These are phyloP conservation scores for Ditylenchus dipsaci DNA, from an alignment of 1,140 invertebrate species.

Conservation along the genomic window DNA sequence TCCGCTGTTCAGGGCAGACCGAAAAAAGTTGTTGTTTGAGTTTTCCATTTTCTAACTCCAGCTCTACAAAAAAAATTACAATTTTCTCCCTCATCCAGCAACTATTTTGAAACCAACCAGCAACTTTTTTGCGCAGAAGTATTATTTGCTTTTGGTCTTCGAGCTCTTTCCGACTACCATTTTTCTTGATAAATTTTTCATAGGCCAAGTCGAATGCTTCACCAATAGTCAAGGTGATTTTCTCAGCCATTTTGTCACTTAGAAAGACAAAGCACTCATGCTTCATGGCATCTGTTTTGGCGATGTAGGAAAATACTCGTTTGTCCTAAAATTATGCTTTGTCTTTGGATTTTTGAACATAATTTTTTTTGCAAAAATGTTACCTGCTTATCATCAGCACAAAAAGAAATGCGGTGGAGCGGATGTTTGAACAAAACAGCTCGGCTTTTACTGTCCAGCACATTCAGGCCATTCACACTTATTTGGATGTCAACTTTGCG, in stretches of 20 bases:
- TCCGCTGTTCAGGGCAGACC: not conserved
- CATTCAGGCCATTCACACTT: slow-evolving; percentile 37
- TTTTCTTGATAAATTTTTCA: slow-evolving; percentile 47
- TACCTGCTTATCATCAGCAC: slow-evolving; percentile 52
- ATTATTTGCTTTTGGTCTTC: slow-evolving; percentile 38
- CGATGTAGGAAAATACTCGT: slow-evolving; percentile 52
- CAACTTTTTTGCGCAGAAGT: slow-evolving; percentile 44
- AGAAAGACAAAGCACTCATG: slow-evolving; percentile 51
- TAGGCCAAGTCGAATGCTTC: slow-evolving; percentile 53
- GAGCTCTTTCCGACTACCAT: slow-evolving; percentile 16
- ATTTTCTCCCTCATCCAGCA: too few relatives aligned
- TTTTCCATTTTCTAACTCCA: slow-evolving; percentile 41
- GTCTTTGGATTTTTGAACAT: not conserved
- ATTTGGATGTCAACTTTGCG: slow-evolving; percentile 52
- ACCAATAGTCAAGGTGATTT: slow-evolving; percentile 53
- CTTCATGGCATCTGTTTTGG: slow-evolving; percentile 35
- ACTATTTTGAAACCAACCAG: not conserved
- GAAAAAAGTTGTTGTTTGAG: slow-evolving; percentile 19
- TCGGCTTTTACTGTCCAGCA: slow-evolving; percentile 43
- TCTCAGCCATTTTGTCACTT: slow-evolving; percentile 52
- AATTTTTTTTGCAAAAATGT: not conserved
- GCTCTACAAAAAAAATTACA: slow-evolving; percentile 7
- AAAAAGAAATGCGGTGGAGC: slow-evolving; percentile 49
- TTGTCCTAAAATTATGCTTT: slow-evolving; percentile 41
- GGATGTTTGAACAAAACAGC: slow-evolving; percentile 39